Percentiles rank a stretch among this genome's conserved stretches.
Evolutionary conservation across 2,888 invertebrate genomes (phyloP).

Genomic region (Dynastes tityus): DNA sequence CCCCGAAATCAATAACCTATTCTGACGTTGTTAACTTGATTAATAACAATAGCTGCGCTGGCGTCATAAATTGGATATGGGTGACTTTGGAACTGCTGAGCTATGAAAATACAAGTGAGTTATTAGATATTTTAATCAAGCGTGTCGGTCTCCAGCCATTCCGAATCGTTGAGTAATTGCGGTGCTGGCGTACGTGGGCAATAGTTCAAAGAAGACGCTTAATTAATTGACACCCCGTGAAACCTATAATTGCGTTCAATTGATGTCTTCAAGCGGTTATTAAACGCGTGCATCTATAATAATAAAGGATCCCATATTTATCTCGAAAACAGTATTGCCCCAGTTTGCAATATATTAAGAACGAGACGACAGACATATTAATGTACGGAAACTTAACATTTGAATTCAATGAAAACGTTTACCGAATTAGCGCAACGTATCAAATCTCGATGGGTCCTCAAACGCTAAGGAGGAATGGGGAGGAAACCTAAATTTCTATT

Average conservation of each 20-base stretch:
- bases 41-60: constrained; percentile 50
- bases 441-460: too few relatives aligned
- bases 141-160: constrained; percentile 37
- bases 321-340: neutral
- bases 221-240: constrained; percentile 37
- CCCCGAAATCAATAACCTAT: constrained; percentile 38
- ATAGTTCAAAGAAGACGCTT: constrained; percentile 33
- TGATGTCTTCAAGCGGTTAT: constrained; percentile 1
- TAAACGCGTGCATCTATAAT: neutral
- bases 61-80: constrained; percentile 47
- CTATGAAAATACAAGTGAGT: constrained; percentile 46
- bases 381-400: too few relatives aligned
- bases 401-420: too few relatives aligned
- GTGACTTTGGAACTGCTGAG: constrained; percentile 41
- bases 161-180: constrained; percentile 42
- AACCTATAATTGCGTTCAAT: constrained; percentile 30
- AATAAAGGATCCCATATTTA: constrained; percentile 9
- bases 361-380: too few relatives aligned
- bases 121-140: constrained; percentile 47
- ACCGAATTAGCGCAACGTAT: too few relatives aligned
- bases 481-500: too few relatives aligned
- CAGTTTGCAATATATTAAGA: neutral
- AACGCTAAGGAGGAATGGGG: too few relatives aligned
- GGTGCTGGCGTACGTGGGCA: constrained; percentile 14
- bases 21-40: constrained; percentile 49